Base-by-base conservation (phyloP, 2,113 vertebrate genomes). In the Grus americana region DNA sequence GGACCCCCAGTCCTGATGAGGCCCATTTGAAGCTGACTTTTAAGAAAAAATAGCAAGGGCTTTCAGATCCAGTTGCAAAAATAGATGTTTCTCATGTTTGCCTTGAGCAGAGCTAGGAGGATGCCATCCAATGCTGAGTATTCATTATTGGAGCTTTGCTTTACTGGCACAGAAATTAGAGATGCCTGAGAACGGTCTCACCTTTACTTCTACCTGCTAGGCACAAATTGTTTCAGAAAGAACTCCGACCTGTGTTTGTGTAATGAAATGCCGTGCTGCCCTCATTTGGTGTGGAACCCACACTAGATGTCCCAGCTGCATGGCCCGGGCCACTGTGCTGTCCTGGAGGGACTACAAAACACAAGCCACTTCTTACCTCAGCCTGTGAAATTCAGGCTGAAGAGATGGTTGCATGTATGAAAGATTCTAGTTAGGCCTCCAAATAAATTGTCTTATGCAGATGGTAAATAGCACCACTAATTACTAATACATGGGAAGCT, bases 291-390 rank as follows among this genome's bases (percentile, higher is more conserved):
- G 27, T 81, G 78, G 54, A 81, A 79, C 17, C 80, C 54, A 65
- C 0, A 0, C 32, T 40, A 66, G 40, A 20, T 72, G 15, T 75
- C 62, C 72, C 55, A 57, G 50, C 74, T 71, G 50, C 49, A 29
- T 2, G 0, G 38, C 22, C 46, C 1, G 0, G 18, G 42, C n/a
- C 44, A 12, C 26, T 11, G 47, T 9, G 15, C n/a, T 1, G 0
- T 40, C 30, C 67, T n/a, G 36, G 62, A 29, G 24, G 12, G 22
- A n/a, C 58, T 65, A 57, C 29, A 58, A 49, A 85, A 40, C 23
- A 44, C 1, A 2, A 67, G 30, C 15, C 20, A 8, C 38, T 42
- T 50, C 7, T 20, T 66, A 42, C 36, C 29, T 73, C 17, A 2
- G 23, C 36, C 44, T 46, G 54, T 4, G 4, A 74, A 95, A 42